Conservation (phyloP, 2,113 vertebrate genomes). For the Leiothrix lutea region DNA sequence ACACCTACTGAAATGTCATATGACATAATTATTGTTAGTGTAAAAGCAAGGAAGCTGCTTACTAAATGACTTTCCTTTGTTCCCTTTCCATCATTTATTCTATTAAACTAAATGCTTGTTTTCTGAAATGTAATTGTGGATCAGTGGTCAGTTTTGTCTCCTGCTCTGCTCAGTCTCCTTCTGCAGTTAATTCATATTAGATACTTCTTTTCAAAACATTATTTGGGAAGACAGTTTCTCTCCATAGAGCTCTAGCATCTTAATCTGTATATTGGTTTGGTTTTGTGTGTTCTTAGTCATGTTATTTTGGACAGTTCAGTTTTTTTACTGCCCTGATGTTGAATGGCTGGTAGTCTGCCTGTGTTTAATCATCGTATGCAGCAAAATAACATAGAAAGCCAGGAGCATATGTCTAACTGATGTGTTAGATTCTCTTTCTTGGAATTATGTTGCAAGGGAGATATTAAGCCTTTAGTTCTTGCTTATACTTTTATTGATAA, state of each 20-base stretch:
- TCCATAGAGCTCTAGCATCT: neutral
- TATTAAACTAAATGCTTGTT: neutral
- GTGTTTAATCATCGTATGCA: neutral
- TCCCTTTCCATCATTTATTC: neutral
- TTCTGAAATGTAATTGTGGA: neutral
- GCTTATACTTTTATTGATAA: neutral
- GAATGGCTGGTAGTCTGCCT: neutral
- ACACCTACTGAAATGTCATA: neutral
- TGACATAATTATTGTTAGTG: neutral
- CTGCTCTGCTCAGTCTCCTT: neutral
- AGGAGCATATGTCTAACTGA: accelerated
- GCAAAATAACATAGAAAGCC: neutral
- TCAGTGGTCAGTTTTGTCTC: neutral
- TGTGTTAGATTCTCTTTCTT: neutral
- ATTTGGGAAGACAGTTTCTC: neutral
- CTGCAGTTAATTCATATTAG: neutral
- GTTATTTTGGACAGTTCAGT: neutral
- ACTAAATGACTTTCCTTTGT: neutral
- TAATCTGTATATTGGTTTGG: neutral
- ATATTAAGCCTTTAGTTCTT: neutral
- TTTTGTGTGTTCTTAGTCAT: neutral
- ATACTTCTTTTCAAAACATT: neutral
- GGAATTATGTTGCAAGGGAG: neutral
- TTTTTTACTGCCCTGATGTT: neutral
- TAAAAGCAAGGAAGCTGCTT: neutral